Evolutionary conservation across 2,888 invertebrate genomes (phyloP).

Genomic region (Gymnoscelis rufifasciata): DNA sequence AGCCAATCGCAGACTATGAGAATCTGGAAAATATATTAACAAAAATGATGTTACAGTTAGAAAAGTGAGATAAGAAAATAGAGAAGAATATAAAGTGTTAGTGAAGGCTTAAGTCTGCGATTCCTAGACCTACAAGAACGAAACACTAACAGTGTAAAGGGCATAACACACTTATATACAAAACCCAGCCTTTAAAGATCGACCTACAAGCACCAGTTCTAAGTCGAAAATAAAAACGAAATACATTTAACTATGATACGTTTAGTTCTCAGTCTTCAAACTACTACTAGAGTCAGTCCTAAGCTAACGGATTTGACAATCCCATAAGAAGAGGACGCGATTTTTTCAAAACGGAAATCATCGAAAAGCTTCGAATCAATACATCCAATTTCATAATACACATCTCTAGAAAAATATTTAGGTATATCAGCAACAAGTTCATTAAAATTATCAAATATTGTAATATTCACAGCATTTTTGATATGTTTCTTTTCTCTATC

Average conservation of each 20-base stretch:
- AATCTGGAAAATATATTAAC: not conserved
- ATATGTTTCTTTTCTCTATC: conserved; percentile 73
- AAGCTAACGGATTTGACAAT: conserved; percentile 74
- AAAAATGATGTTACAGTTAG: not conserved
- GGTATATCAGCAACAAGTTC: conserved; percentile 73
- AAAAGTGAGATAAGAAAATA: conserved; percentile 11
- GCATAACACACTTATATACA: conserved; percentile 74
- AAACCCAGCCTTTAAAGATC: conserved; percentile 77
- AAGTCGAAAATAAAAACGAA: conserved; percentile 73
- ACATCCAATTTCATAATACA: conserved; percentile 72
- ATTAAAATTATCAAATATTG: conserved; percentile 75
- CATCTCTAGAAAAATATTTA: conserved; percentile 79
- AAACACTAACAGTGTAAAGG: conserved; percentile 67
- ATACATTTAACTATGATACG: conserved; percentile 72
- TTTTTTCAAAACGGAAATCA: conserved; percentile 68
- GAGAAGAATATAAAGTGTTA: conserved; percentile 25
- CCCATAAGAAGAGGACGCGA: conserved; percentile 78
- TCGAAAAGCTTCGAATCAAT: conserved; percentile 69
- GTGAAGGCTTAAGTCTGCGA: conserved; percentile 32
- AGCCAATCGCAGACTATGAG: conserved; percentile 37
- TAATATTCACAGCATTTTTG: conserved; percentile 77
- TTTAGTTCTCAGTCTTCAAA: conserved; percentile 77
- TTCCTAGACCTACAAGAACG: conserved; percentile 37
- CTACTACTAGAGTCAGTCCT: conserved; percentile 77
- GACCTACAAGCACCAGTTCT: conserved; percentile 79